Evolutionary conservation across 1,140 invertebrate genomes (phyloP).

Genomic region (Panonychus citri): DNA sequence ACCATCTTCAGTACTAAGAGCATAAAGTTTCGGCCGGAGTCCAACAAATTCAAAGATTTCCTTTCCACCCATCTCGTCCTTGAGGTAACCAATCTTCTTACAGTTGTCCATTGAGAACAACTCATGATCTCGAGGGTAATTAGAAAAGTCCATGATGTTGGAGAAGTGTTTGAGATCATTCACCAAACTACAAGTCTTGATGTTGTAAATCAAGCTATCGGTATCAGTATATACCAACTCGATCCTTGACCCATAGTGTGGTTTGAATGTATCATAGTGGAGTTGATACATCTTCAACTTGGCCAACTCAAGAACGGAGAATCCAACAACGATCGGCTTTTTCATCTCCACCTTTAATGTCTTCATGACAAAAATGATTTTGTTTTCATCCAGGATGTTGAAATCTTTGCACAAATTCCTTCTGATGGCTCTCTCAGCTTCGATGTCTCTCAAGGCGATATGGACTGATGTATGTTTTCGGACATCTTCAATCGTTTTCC

Average conservation of each 20-base stretch:
- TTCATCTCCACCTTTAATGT: neutral
- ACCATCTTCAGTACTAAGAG: constrained; percentile 6
- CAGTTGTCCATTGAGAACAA: constrained; percentile 20
- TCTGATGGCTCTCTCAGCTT: no score
- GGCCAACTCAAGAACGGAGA: constrained; percentile 16
- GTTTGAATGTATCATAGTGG: no score
- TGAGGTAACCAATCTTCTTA: constrained; percentile 28
- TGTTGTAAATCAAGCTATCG: constrained; percentile 11
- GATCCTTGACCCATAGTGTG: no score
- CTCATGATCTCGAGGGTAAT: constrained; percentile 12
- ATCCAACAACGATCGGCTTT: constrained; percentile 7
- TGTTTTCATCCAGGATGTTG: no score
- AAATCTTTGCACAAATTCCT: no score
- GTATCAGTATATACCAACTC: no score
- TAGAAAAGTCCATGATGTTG: constrained; percentile 9
- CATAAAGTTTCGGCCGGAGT: constrained; percentile 20
- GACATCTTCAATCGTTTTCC: constrained; percentile 28
- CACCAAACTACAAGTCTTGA: constrained; percentile 12
- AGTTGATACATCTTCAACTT: no score
- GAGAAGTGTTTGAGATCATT: constrained; percentile 10
- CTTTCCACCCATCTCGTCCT: constrained; percentile 24
- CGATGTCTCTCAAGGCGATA: no score
- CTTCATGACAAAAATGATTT: constrained; percentile 8
- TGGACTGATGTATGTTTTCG: no score
- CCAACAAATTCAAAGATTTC: constrained; percentile 23